Percentiles rank a stretch among this genome's conserved stretches.
Conservation (phyloP, 23 tunicate species). For the Phallusia fumigata region DNA sequence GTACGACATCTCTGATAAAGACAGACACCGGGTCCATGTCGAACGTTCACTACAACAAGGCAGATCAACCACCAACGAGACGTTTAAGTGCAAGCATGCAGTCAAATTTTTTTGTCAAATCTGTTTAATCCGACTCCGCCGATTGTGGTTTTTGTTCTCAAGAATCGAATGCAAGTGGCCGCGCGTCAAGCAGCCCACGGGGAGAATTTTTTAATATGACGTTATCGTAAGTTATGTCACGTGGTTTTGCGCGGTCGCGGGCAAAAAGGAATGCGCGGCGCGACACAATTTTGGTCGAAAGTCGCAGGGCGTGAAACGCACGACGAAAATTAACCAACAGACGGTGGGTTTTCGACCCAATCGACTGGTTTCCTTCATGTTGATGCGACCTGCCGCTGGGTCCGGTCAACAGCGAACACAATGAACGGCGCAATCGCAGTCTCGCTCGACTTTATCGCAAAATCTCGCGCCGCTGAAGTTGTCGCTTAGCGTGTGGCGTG, state of each 20-base stretch:
- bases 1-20: no score
- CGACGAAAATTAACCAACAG: not conserved
- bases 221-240: not conserved
- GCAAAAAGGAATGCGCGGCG: not conserved
- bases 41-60: no score
- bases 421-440: not conserved
- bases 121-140: no score
- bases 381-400: not conserved
- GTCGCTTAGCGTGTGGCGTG: no score
- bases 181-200: no score
- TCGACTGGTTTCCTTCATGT: not conserved
- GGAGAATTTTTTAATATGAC: not conserved
- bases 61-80: no score
- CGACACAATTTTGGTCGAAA: conserved; percentile 5
- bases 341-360: conserved; percentile 1
- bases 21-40: no score
- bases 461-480: not conserved
- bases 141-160: no score
- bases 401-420: not conserved
- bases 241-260: not conserved
- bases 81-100: no score
- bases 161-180: no score
- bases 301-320: not conserved
- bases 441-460: not conserved
- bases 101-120: no score